A percentile compares a stretch with the other conserved stretches of the same genome.
Evolutionary conservation across 1,140 invertebrate species (phyloP).

Genomic region (Drosophila tani): DNA sequence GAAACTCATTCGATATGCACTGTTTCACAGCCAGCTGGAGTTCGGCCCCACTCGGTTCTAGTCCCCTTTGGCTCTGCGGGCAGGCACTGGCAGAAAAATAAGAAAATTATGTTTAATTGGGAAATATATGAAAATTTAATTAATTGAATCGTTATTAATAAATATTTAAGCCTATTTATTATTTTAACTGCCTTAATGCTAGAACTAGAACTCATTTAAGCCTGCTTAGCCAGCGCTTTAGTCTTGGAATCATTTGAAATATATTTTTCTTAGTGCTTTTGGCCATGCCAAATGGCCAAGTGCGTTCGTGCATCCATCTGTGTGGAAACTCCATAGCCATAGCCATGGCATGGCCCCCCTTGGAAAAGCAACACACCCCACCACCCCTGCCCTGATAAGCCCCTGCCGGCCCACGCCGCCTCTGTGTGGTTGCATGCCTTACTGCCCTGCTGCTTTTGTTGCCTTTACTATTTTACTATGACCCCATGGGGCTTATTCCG

Average conservation of each 20-base stretch:
- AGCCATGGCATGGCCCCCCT: slow-evolving; percentile 1
- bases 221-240: no score
- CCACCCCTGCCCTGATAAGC: background rate
- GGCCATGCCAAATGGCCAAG: slow-evolving; percentile 40
- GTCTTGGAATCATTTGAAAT: no score
- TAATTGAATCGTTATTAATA: no score
- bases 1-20: slow-evolving; percentile 84
- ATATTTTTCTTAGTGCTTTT: background rate
- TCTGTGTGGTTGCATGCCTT: slow-evolving; percentile 57
- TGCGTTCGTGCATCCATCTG: slow-evolving; percentile 52
- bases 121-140: no score
- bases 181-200: background rate
- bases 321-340: slow-evolving; percentile 25
- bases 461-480: slow-evolving; percentile 34
- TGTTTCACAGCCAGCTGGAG: slow-evolving; percentile 64
- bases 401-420: background rate
- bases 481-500: slow-evolving; percentile 52
- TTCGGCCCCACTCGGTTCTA: background rate
- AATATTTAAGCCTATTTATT: no score
- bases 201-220: background rate
- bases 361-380: background rate
- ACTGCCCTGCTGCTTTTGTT: slow-evolving; percentile 39
- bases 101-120: background rate
- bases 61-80: background rate
- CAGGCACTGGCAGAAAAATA: slow-evolving; percentile 2